Evolutionary conservation across 2,113 vertebrate genomes (phyloP).

Genomic region (Hoplias malabaricus): DNA sequence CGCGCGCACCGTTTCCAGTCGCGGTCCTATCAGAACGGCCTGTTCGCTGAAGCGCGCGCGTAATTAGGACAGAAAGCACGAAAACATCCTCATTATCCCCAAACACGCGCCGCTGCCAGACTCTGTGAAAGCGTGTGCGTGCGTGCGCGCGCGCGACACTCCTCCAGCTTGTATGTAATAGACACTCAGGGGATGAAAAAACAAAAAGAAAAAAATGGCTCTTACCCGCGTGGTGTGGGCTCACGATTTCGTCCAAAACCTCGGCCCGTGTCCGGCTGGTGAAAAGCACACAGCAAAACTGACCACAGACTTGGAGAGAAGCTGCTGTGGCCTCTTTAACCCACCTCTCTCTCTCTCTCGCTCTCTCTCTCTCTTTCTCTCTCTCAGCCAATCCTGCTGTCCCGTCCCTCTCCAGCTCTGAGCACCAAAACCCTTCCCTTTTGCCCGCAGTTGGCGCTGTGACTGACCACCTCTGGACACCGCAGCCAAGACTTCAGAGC

Average conservation of each 20-base stretch:
- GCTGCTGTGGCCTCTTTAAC: conserved; percentile 17
- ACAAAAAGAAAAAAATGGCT: too few species aligned
- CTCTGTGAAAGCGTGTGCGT: neutral
- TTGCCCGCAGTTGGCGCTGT: neutral
- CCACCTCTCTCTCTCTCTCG: conserved; percentile 49
- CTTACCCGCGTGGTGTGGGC: conserved; percentile 37
- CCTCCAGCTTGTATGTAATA: neutral
- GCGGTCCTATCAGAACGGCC: neutral
- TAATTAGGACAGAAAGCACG: neutral
- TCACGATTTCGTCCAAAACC: conserved; percentile 8
- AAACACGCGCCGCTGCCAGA: neutral
- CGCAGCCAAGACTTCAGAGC: neutral
- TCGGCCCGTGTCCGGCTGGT: neutral
- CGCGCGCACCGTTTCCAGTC: too few species aligned
- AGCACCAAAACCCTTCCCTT: neutral
- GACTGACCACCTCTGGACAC: neutral
- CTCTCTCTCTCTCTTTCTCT: conserved; percentile 25
- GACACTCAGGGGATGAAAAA: too few species aligned
- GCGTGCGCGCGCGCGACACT: neutral
- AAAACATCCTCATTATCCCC: conserved; percentile 7
- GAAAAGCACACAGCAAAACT: conserved; percentile 8
- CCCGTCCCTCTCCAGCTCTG: neutral
- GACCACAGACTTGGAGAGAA: conserved; percentile 10
- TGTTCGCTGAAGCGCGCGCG: neutral
- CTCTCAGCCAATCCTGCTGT: conserved; percentile 9